Conservation (phyloP, 2,888 invertebrate genomes). For the Nymphalis c-album region DNA sequence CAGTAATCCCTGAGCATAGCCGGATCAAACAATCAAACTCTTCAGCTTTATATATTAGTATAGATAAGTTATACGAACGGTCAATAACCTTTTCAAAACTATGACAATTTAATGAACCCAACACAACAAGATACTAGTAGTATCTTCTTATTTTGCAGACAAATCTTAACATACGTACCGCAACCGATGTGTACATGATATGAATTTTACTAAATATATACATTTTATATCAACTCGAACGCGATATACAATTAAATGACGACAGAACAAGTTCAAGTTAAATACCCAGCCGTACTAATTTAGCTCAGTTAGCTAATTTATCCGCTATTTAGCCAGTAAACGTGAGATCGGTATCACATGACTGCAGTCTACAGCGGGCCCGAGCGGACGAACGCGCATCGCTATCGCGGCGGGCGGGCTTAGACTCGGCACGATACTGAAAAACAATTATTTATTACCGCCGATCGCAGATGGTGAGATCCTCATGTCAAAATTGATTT, state of each 20-base stretch:
- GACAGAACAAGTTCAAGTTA: slow-evolving; percentile 37
- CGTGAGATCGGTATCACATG: slow-evolving; percentile 74
- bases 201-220: neutral
- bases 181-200: neutral
- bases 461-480: slow-evolving; percentile 31
- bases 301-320: slow-evolving; percentile 75
- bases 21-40: no score
- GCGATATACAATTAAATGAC: slow-evolving; percentile 30
- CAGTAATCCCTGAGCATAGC: no score
- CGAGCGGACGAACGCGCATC: slow-evolving; percentile 65
- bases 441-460: slow-evolving; percentile 45
- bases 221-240: slow-evolving; percentile 9
- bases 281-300: slow-evolving; percentile 62
- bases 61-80: no score
- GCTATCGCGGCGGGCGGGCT: slow-evolving; percentile 66
- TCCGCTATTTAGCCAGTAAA: slow-evolving; percentile 75
- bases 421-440: slow-evolving; percentile 45
- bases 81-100: no score
- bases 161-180: neutral
- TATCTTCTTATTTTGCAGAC: no score
- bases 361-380: slow-evolving; percentile 42
- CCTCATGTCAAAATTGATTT: slow-evolving; percentile 1
- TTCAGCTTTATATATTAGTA: no score
- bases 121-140: no score
- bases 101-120: no score